These are phyloP conservation scores for Myripristis jacobus DNA, from an alignment of 2,797 vertebrate species.

Conservation along the genomic window DNA sequence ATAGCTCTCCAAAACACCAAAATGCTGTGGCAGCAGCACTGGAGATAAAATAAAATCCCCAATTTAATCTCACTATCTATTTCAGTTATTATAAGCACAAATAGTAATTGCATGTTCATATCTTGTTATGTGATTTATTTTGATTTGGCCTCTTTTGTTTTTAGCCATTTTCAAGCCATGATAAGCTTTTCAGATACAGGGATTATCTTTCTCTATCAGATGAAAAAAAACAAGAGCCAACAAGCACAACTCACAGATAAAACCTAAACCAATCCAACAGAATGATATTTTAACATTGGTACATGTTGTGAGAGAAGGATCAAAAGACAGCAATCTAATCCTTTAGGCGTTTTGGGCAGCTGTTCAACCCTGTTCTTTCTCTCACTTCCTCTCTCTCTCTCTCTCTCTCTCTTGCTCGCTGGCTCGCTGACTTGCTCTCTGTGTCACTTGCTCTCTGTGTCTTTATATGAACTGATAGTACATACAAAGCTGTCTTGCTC, in stretches of 20 bases:
- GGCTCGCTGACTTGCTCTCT: too few relatives aligned
- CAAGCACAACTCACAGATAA: constrained; percentile 63
- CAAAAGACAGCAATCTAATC: constrained; percentile 77
- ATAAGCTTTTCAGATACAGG: constrained; percentile 75
- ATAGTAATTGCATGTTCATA: constrained; percentile 73
- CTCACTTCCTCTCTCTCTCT: constrained; percentile 24
- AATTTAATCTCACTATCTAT: constrained; percentile 64
- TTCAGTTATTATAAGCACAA: constrained; percentile 60
- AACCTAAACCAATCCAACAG: constrained; percentile 64
- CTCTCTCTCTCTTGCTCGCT: too few relatives aligned
- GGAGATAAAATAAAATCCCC: constrained; percentile 25
- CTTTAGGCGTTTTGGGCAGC: constrained; percentile 67
- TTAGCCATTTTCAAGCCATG: constrained; percentile 60
- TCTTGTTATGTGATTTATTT: constrained; percentile 77
- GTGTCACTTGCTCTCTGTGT: background rate
- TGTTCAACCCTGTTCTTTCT: constrained; percentile 54
- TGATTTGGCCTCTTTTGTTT: constrained; percentile 70
- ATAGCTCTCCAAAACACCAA: constrained; percentile 3
- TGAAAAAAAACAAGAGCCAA: constrained; percentile 57
- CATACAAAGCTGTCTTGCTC: constrained; percentile 40
- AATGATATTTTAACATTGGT: constrained; percentile 67
- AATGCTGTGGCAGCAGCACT: background rate
- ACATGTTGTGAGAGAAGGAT: constrained; percentile 65
- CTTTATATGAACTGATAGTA: constrained; percentile 33
- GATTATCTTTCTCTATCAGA: constrained; percentile 71